Conservation (phyloP, 2,888 invertebrate genomes). For the Ernsta delagoae region DNA sequence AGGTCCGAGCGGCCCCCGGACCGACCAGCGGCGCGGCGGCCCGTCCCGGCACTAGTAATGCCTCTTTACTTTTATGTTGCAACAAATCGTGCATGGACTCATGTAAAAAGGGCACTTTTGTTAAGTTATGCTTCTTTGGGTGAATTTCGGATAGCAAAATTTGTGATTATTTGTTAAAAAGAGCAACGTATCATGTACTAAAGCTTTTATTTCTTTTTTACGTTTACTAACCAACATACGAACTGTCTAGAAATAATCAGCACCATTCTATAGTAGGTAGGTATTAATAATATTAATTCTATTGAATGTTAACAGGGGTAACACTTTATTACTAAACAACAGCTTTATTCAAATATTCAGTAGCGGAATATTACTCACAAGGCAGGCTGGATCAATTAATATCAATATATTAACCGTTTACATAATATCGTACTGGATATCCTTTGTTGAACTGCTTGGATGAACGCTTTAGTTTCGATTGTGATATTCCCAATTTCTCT, state of each 20-base stretch:
- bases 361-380: constrained; percentile 3
- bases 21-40: background rate
- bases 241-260: too few relatives aligned
- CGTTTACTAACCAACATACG: too few relatives aligned
- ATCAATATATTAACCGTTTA: background rate
- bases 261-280: too few relatives aligned
- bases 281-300: too few relatives aligned
- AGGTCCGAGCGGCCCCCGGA: too few relatives aligned
- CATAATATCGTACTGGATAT: background rate
- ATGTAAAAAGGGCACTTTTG: background rate
- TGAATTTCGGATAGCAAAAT: too few relatives aligned
- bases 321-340: too few relatives aligned
- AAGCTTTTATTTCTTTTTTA: too few relatives aligned
- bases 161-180: too few relatives aligned
- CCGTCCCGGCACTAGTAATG: background rate
- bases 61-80: background rate
- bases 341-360: background rate
- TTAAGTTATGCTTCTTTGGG: background rate
- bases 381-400: background rate
- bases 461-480: background rate
- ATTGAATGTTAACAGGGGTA: too few relatives aligned
- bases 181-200: too few relatives aligned
- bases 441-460: background rate
- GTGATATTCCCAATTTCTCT: background rate
- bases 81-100: background rate